Evolutionary conservation across 2,888 invertebrate genomes (phyloP), one percentile per base, ranked within the genome.

Genomic region (Dimorphilus gyrociliatus): DNA sequence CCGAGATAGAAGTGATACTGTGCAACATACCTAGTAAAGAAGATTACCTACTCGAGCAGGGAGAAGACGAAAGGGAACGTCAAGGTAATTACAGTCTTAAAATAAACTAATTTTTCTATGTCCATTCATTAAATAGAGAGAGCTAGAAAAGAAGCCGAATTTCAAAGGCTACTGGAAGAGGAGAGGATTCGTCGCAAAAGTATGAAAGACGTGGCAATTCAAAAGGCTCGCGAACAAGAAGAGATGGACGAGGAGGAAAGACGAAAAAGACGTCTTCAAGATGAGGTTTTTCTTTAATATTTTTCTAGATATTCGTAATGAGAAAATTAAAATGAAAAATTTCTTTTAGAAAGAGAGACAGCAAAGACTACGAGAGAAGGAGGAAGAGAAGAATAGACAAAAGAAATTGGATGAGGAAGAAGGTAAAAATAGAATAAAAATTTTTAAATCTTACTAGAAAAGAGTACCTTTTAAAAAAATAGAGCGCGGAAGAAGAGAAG

Each of bases 1-100:
- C 49, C 16, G 58, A 58, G 38, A 53, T 58, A 16, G 58, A 58
- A 34, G 56, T 58, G 2, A 41, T 50, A 35, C 38, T 58, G 24
- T 58, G 58, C 40, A 50, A 53, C 33, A 47, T 58, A 23, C 53
- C 53, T 16, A 48, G 44, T 32, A 40, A 39, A 27, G 30, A 37
- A n/a, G 50, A 48, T 15, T 28, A 44, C 2, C 33, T 45, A 18
- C 39, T 43, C 3, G 54, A 54, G 19, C 39, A 39, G 25, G 41
- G 40, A 27, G 48, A 47, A 21, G 46, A 45, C 19, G 41, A 45
- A 23, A 44, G 40, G 31, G 47, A 48, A 23, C 41, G 37, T 33
- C 33, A 53, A 48, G 49, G 55, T 53, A 38, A 34, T 35, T 32
- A 26, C 12, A 13, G 24, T 27, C 24, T 13, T 14, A 25, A 27